Base-by-base conservation (phyloP, 2,888 invertebrate genomes). In the Marronus borbonicus region DNA sequence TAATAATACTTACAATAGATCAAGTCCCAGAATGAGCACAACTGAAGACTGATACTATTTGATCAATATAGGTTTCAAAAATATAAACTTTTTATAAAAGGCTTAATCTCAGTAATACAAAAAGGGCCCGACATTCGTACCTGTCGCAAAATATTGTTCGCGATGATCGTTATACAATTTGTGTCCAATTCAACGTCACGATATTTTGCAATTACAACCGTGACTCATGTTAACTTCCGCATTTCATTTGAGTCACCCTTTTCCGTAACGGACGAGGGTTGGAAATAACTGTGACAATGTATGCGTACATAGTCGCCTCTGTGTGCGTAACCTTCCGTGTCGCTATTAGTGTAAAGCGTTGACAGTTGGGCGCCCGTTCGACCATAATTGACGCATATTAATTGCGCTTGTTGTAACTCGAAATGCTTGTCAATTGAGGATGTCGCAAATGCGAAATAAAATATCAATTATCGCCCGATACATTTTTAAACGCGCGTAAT, bases 301-400 rank as follows among this genome's bases (percentile, higher is more conserved):
- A 44, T 72, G 72, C 24, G 72, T 39, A 39, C 39, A 8, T 3
- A 24, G 17, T 8, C 14, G 39, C 58, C 5, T 52, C 20, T 58
- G 39, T 58, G 44, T 39, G 20, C 36, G n/a, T 36, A 72, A 60
- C 72, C 60, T 72, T 72, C 58, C 72, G 58, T 72, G 72, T 72
- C 72, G 72, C 39, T 58, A 52, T 36, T 39, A 60, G 72, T 58
- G 72, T 72, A 72, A 72, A 58, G 72, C 72, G 72, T 72, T 72
- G 72, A 72, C 72, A 72, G 72, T 72, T 72, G 76, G 76, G 65
- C 55, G 76, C 76, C 66, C 64, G 76, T 31, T 72, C 72, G 58
- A 58, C 66, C 76, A 68, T 68, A 65, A 76, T 76, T 76, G 76
- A 76, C 76, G 76, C 65, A 76, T 76, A 76, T 76, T 76, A 76